Base-by-base conservation (phyloP, 2,113 vertebrate genomes). In the Otus sunia region DNA sequence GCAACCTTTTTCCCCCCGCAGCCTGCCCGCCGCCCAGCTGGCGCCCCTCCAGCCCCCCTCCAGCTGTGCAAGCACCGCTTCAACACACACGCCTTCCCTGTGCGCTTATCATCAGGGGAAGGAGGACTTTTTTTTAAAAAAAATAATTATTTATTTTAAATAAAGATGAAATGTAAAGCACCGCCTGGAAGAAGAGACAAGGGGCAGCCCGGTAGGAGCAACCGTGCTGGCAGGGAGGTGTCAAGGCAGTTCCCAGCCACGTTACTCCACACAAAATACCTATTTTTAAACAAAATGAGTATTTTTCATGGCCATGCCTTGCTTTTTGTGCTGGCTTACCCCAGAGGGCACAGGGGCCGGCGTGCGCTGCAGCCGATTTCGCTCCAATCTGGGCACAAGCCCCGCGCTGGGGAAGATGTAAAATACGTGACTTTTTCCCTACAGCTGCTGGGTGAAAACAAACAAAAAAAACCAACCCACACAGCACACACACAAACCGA, bases 331-430 rank as follows among this genome's bases (percentile, higher is more conserved):
- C 43, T 43, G 81, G 32, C 30, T 94, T 23, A 30, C 5, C 20
- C 32, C 3, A 0, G 45, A 56, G 59, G 36, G 56, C 6, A 5
- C 50, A 22, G 36, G 15, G n/a, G 19, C 63, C 2, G 1, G 15
- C 6, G 7, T 45, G 30, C 30, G 63, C 69, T 1, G 0, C 0
- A 1, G 43, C 41, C 0, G 2, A 30, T 49, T 74, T 82, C 1
- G 4, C 49, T 83, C 32, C 41, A 39, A 1, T 22, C 41, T 2
- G 15, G n/a, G 29, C 7, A 22, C 2, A 4, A 86, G 63, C 72
- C 41, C 16, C 47, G 68, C 9, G 10, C 30, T 34, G 49, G 36
- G 52, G 67, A 82, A 71, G 59, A 77, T 3, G 17, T 66, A 89
- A 66, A 74, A 67, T 89, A 96, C 81, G 74, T 97, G 94, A 87